Conservation (phyloP, 2,888 invertebrate species). For the Shargacucullia verbasci region DNA sequence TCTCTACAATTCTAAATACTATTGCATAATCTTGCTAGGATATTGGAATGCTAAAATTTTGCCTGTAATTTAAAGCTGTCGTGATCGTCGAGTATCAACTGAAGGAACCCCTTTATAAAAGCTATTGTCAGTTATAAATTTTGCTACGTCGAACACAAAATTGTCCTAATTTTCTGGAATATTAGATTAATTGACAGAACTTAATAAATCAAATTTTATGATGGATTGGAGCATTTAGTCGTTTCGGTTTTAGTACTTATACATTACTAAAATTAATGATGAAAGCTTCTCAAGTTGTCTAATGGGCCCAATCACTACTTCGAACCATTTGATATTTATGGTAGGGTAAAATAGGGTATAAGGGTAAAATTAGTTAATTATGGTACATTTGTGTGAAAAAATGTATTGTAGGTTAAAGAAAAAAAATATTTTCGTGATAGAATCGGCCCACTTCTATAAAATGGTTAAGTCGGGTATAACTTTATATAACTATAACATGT, state of each 20-base stretch:
- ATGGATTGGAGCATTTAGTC: constrained; percentile 15
- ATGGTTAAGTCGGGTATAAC: too few species aligned
- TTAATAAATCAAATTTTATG: constrained; percentile 25
- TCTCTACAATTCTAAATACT: constrained; percentile 9
- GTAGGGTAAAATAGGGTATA: too few species aligned
- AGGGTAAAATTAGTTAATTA: too few species aligned
- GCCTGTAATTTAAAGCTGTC: background rate
- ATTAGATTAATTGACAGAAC: constrained; percentile 24
- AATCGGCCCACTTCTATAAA: too few species aligned
- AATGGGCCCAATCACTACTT: too few species aligned
- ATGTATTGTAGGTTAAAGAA: too few species aligned
- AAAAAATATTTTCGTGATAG: too few species aligned
- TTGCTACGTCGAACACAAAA: constrained; percentile 59
- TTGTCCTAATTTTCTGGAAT: constrained; percentile 57
- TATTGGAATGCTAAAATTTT: background rate
- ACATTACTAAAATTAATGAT: too few species aligned
- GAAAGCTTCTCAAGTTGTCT: too few species aligned
- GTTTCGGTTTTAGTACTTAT: constrained; percentile 12
- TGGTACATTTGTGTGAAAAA: too few species aligned
- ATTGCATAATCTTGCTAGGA: constrained; percentile 11
- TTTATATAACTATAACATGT: too few species aligned
- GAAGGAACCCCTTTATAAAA: constrained; percentile 58
- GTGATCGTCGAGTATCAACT: constrained; percentile 20
- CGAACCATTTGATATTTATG: too few species aligned
- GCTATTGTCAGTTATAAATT: constrained; percentile 66